These are phyloP conservation scores for Glaucomys volans DNA, from an alignment of 2,113 vertebrate species.

Conservation along the genomic window DNA sequence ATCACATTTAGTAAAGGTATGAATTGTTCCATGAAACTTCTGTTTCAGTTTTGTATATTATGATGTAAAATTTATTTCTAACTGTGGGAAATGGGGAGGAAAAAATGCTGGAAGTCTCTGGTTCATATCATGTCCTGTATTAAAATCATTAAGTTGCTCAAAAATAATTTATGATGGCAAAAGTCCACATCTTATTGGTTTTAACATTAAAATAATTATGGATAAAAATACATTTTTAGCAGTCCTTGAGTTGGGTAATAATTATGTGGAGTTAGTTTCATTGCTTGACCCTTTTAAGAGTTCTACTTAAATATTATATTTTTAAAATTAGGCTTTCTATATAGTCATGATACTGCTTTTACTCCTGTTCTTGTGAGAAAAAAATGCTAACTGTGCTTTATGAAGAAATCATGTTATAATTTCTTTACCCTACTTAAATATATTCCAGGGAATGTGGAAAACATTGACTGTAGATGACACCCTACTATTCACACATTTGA, in stretches of 20 bases:
- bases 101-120: conserved; percentile 53
- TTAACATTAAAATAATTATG: conserved; percentile 65
- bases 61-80: conserved; percentile 40
- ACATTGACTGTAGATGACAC: not conserved
- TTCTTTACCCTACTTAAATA: conserved; percentile 29
- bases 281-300: conserved; percentile 19
- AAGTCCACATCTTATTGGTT: conserved; percentile 3
- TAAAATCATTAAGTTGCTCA: conserved; percentile 52
- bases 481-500: not conserved
- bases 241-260: conserved; percentile 43
- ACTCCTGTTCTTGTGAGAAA: not conserved
- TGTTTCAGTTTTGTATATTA: conserved; percentile 39
- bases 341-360: not conserved
- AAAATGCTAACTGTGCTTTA: not conserved
- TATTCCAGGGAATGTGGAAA: conserved; percentile 15
- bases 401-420: conserved; percentile 50
- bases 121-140: not conserved
- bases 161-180: conserved; percentile 56
- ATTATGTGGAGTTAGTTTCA: not conserved
- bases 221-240: conserved; percentile 28
- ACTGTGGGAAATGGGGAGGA: not conserved
- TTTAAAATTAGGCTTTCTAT: conserved; percentile 1
- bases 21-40: conserved; percentile 21
- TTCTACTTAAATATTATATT: conserved; percentile 36
- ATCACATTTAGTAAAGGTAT: conserved; percentile 43